These are phyloP conservation scores for Temnopleurus reevesii DNA, from an alignment of 53 echinoderm and acorn worm genomes.

Conservation along the genomic window DNA sequence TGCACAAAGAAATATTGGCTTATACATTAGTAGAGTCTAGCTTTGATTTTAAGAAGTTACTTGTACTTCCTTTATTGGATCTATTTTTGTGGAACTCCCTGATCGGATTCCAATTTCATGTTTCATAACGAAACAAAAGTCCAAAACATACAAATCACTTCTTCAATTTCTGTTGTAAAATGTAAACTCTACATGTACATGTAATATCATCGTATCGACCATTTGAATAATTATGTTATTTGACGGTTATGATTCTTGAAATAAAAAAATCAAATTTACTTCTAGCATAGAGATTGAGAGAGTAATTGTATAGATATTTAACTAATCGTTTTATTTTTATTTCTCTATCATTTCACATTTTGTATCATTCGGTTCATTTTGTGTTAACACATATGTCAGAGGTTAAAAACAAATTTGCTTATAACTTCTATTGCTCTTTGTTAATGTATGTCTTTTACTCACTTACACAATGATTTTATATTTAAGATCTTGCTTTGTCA, in stretches of 20 bases:
- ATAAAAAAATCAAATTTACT: not conserved
- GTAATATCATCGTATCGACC: not conserved
- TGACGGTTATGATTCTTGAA: not conserved
- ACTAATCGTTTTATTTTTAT: not conserved
- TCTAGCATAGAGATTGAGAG: not conserved
- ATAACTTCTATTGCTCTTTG: not conserved
- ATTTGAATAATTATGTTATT: not conserved
- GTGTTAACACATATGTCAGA: not conserved
- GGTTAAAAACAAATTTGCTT: not conserved
- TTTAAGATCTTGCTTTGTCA: constrained; percentile 53
- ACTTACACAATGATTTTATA: constrained; percentile 43
- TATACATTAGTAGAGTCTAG: no score
- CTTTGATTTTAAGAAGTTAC: no score
- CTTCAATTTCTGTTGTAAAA: not conserved
- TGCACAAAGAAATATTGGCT: no score
- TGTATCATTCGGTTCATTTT: no score
- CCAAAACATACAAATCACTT: not conserved
- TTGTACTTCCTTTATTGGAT: no score
- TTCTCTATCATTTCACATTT: not conserved
- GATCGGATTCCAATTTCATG: no score
- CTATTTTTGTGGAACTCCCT: no score
- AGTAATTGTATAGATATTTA: not conserved
- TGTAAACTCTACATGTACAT: no score
- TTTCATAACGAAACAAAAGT: not conserved
- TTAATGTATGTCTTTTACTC: not conserved